A percentile compares a stretch with the other conserved stretches of the same genome.
These are phyloP conservation scores for Proisotoma minuta DNA, from an alignment of 2,888 invertebrate species.

Conservation along the genomic window DNA sequence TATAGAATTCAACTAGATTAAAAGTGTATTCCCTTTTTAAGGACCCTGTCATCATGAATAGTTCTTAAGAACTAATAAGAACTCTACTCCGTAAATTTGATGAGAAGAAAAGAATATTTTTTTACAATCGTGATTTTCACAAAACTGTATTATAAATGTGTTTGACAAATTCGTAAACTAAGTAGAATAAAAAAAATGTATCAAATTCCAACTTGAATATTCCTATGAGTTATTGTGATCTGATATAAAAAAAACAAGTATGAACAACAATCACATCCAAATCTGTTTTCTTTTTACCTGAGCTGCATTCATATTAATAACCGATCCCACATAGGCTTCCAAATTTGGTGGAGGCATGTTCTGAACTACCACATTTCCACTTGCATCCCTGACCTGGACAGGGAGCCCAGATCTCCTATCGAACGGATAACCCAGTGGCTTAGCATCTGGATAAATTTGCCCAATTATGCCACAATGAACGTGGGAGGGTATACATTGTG, in stretches of 20 bases:
- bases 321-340: not conserved
- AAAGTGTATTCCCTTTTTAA: not conserved
- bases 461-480: constrained; percentile 18
- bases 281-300: too few species aligned
- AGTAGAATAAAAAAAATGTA: too few species aligned
- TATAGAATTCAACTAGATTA: not conserved
- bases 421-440: constrained; percentile 21
- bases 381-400: not conserved
- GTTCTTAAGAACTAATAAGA: too few species aligned
- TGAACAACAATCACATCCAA: too few species aligned
- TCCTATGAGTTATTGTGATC: not conserved
- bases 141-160: too few species aligned
- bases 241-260: too few species aligned
- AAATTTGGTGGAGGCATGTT: not conserved
- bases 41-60: not conserved
- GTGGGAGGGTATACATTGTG: constrained; percentile 12
- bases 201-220: constrained; percentile 7
- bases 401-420: constrained; percentile 2
- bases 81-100: too few species aligned
- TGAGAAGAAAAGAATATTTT: too few species aligned
- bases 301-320: constrained; percentile 10
- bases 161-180: too few species aligned
- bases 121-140: too few species aligned
- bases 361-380: not conserved
- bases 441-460: constrained; percentile 11